A percentile compares a stretch with the other conserved stretches of the same genome.
Evolutionary conservation across 2,888 invertebrate genomes (phyloP).

Genomic region (Aporophyla nigra): DNA sequence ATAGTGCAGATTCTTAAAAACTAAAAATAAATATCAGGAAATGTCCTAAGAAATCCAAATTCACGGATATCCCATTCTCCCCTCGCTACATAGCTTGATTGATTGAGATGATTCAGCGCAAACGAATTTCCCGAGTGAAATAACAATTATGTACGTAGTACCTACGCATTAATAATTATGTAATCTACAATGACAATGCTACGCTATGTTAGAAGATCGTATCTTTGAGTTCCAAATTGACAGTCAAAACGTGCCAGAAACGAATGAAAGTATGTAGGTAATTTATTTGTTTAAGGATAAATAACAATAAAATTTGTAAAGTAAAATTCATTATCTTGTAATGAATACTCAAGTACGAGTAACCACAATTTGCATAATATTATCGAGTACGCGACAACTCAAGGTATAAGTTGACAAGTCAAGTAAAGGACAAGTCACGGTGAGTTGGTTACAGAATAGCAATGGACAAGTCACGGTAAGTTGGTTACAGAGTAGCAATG

Average conservation of each 20-base stretch:
- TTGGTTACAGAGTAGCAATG: too few species aligned
- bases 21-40: neutral
- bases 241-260: slow-evolving; percentile 1
- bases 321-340: too few species aligned
- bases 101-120: slow-evolving; percentile 82
- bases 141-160: slow-evolving; percentile 77
- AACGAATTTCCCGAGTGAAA: slow-evolving; percentile 75
- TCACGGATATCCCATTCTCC: slow-evolving; percentile 55
- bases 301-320: too few species aligned
- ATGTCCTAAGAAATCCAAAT: slow-evolving; percentile 27
- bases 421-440: too few species aligned
- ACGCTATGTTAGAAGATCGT: slow-evolving; percentile 19
- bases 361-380: too few species aligned
- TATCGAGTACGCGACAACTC: too few species aligned
- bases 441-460: too few species aligned
- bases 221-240: slow-evolving; percentile 12
- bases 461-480: too few species aligned
- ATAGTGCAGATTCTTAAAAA: too few species aligned
- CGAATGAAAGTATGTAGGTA: neutral
- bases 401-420: too few species aligned
- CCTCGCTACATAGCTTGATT: slow-evolving; percentile 76
- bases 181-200: slow-evolving; percentile 69
- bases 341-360: too few species aligned
- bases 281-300: too few species aligned
- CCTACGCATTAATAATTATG: slow-evolving; percentile 75